These are phyloP conservation scores for Cyphomyrus plagiostoma DNA, from an alignment of 2,113 vertebrate genomes.

Conservation along the genomic window DNA sequence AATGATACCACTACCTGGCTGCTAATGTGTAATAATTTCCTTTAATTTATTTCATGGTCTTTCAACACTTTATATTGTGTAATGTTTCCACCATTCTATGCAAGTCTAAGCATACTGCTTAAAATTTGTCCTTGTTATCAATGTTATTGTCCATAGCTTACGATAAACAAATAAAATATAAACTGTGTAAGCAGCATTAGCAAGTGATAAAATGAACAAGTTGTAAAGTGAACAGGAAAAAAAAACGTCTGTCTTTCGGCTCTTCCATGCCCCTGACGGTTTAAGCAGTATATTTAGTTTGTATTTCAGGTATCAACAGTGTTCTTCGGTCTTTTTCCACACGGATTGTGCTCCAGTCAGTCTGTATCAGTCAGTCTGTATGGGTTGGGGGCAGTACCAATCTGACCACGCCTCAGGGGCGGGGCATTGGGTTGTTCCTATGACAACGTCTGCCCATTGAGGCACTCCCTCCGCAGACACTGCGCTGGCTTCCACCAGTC, in stretches of 20 bases:
- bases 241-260: constrained; percentile 28
- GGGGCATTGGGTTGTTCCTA: constrained; percentile 55
- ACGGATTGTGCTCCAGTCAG: constrained; percentile 61
- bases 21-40: background rate
- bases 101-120: background rate
- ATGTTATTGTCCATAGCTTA: constrained; percentile 37
- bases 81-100: constrained; percentile 29
- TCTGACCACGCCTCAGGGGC: constrained; percentile 28
- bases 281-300: constrained; percentile 33
- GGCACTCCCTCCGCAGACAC: constrained; percentile 94
- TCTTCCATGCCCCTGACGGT: constrained; percentile 32
- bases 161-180: constrained; percentile 46
- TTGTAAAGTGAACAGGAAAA: constrained; percentile 26
- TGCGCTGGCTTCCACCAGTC: constrained; percentile 99
- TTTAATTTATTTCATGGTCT: constrained; percentile 26
- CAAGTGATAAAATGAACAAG: constrained; percentile 47
- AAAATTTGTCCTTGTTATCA: background rate
- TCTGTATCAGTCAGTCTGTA: constrained; percentile 28
- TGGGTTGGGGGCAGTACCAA: constrained; percentile 40
- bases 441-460: constrained; percentile 85
- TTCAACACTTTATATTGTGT: constrained; percentile 29
- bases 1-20: background rate
- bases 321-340: constrained; percentile 43
- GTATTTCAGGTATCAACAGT: constrained; percentile 28
- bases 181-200: constrained; percentile 52